Percentiles rank a stretch among this genome's conserved stretches.
These are phyloP conservation scores for Muschampia plurimacula DNA, from an alignment of 2,888 invertebrate genomes.

Conservation along the genomic window DNA sequence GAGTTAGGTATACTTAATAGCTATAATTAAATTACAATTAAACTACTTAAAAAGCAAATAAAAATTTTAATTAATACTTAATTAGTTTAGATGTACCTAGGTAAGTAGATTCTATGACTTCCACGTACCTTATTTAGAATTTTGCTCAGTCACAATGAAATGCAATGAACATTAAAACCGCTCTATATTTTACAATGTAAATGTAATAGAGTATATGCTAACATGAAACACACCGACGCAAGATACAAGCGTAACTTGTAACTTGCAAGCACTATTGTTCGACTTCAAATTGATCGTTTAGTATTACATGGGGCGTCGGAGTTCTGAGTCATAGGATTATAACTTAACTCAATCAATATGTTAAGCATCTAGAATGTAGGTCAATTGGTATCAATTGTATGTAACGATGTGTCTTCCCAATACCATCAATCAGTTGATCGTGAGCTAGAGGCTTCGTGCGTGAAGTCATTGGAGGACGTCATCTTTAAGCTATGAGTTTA, in stretches of 20 bases:
- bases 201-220: background rate
- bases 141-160: too few species aligned
- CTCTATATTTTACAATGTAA: too few species aligned
- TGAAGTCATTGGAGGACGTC: slow-evolving; percentile 20
- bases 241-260: background rate
- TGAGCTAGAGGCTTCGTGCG: slow-evolving; percentile 30
- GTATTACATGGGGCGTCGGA: background rate
- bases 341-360: slow-evolving; percentile 36
- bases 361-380: slow-evolving; percentile 32
- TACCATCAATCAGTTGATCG: slow-evolving; percentile 30
- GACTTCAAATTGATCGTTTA: background rate
- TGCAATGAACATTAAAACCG: too few species aligned
- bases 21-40: too few species aligned
- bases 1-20: too few species aligned
- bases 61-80: too few species aligned
- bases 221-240: background rate
- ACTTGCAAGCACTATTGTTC: background rate
- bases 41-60: too few species aligned
- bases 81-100: too few species aligned
- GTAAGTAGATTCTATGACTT: too few species aligned
- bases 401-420: slow-evolving; percentile 34
- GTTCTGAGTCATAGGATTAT: slow-evolving; percentile 33
- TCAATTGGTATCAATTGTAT: slow-evolving; percentile 39
- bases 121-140: too few species aligned
- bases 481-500: slow-evolving; percentile 5